These are phyloP conservation scores for Mythimna albipuncta DNA, from an alignment of 2,888 invertebrate genomes.

Conservation along the genomic window DNA sequence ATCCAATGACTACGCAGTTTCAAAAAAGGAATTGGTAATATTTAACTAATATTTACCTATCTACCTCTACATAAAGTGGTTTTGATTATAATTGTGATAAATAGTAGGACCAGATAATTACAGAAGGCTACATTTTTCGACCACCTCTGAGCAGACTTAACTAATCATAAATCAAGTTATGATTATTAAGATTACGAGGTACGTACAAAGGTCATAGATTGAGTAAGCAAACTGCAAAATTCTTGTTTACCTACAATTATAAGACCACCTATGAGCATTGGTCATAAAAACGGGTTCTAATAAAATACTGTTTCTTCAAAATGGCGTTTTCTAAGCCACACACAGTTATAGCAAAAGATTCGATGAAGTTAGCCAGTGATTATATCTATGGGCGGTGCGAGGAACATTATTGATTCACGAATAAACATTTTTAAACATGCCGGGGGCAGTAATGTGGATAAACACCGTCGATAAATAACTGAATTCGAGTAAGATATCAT, in stretches of 20 bases:
- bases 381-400: slow-evolving; percentile 49
- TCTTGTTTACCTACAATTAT: slow-evolving; percentile 2
- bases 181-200: background rate
- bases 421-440: slow-evolving; percentile 48
- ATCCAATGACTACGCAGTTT: too few species aligned
- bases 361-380: slow-evolving; percentile 28
- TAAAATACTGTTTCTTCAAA: slow-evolving; percentile 29
- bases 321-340: slow-evolving; percentile 44
- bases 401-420: slow-evolving; percentile 53
- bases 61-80: too few species aligned
- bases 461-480: slow-evolving; percentile 42
- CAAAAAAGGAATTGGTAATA: background rate
- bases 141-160: background rate
- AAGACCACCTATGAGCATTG: slow-evolving; percentile 38
- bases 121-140: background rate
- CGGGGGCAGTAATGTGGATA: slow-evolving; percentile 34
- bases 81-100: too few species aligned
- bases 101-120: background rate
- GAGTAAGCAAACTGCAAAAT: background rate
- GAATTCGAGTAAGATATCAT: slow-evolving; percentile 52
- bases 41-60: background rate
- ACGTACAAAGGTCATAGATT: background rate
- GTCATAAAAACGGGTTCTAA: slow-evolving; percentile 11
- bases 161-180: slow-evolving; percentile 12
- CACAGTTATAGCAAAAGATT: slow-evolving; percentile 14